These are phyloP conservation scores for Montipora cactus DNA, from an alignment of 64 coral and sea anemone genomes.

Conservation along the genomic window DNA sequence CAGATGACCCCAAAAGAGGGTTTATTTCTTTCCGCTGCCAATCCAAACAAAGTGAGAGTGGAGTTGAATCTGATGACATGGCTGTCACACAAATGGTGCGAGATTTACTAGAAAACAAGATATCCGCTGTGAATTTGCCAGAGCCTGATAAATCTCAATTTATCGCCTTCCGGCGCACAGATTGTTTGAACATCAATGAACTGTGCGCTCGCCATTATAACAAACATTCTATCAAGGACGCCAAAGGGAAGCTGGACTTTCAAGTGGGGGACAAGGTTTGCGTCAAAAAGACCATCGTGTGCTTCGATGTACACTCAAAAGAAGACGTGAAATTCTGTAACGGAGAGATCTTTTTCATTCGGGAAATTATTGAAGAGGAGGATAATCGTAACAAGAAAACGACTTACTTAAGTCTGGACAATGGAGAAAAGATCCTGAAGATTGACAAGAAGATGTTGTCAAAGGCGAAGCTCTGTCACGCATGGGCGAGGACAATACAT, in stretches of 20 bases:
- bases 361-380: constrained; percentile 41
- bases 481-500: constrained; percentile 70
- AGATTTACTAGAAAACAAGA: constrained; percentile 16
- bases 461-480: constrained; percentile 66
- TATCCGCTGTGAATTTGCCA: background rate
- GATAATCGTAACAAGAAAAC: constrained; percentile 16
- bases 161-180: constrained; percentile 57
- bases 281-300: constrained; percentile 56
- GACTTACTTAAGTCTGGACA: constrained; percentile 53
- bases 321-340: constrained; percentile 60
- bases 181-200: constrained; percentile 67
- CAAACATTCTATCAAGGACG: constrained; percentile 37
- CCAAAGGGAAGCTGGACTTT: constrained; percentile 61
- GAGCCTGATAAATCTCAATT: constrained; percentile 55
- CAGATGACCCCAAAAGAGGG: constrained; percentile 18
- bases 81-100: constrained; percentile 22
- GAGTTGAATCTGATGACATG: constrained; percentile 1
- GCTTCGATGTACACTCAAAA: constrained; percentile 1
- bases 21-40: constrained; percentile 12
- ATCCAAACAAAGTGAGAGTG: background rate
- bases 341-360: constrained; percentile 78
- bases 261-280: constrained; percentile 69
- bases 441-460: constrained; percentile 48
- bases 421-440: constrained; percentile 57
- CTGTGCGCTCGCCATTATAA: constrained; percentile 57